Evolutionary conservation across 2,797 vertebrate species (phyloP), one percentile per base, ranked within the genome.

Genomic region (Apogon talboti): DNA sequence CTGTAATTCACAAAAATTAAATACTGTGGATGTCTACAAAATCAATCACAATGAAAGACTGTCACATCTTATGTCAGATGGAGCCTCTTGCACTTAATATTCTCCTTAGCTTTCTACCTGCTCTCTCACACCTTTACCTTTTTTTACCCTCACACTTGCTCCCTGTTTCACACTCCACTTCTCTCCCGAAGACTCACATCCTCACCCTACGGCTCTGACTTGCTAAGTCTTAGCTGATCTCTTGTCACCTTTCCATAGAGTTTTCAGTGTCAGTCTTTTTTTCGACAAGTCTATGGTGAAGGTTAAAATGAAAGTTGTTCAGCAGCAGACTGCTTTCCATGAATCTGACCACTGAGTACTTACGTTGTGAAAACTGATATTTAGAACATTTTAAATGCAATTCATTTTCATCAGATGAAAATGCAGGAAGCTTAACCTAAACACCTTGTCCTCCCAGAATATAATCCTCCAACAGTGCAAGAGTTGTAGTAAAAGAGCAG

Each of bases 81-180:
- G 15, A 19, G 18, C 14, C 33, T 35, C 33, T 35, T 35, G 41
- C 51, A 67, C 44, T 75, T 79, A 75, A 73, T 65, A 58, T 50
- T 76, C 46, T 73, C 53, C 55, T 76, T 60, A 48, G 53, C 73
- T 59, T 72, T 56, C 54, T 60, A 18, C 66, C 67, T 68, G 28
- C 28, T 18, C 44, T 76, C 49, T 71, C 62, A 74, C 59, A 24
- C 56, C 30, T 58, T 56, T 52, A 58, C 59, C 52, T n/a, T 74
- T 71, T 71, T 82, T 81, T 66, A 71, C 68, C 71, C 66, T 83
- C 51, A 68, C 88, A 87, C 83, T 78, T 87, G 71, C 83, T 86
- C 82, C 49, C 47, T 50, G 49, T 71, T 76, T 84, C 80, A 78
- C 87, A 64, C 65, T 49, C 53, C 49, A 67, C 66, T 64, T 74